Percentiles rank a stretch among this genome's conserved stretches.
These are phyloP conservation scores for Theretra japonica DNA, from an alignment of 2,888 invertebrate genomes.

Conservation along the genomic window DNA sequence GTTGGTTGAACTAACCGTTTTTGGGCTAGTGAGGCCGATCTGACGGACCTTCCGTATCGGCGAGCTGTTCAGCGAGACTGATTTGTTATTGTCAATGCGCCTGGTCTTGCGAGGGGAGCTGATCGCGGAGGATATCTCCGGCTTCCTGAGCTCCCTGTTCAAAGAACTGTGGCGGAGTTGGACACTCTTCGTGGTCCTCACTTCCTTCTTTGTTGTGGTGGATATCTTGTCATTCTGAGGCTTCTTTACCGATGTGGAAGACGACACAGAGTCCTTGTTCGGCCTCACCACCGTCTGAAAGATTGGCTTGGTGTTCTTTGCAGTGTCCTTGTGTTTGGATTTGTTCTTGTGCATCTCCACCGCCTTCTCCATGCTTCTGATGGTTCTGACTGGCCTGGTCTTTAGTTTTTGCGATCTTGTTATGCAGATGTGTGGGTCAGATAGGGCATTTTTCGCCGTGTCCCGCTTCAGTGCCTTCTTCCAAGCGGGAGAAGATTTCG, in stretches of 20 bases:
- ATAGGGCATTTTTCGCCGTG: constrained; percentile 68
- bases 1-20: constrained; percentile 70
- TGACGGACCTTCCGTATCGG: constrained; percentile 80
- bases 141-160: constrained; percentile 70
- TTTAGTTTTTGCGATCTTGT: constrained; percentile 73
- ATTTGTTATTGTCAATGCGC: constrained; percentile 77
- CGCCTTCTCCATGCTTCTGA: constrained; percentile 74
- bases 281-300: constrained; percentile 77
- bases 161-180: constrained; percentile 76
- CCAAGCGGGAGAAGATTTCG: constrained; percentile 67
- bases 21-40: constrained; percentile 65
- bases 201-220: constrained; percentile 69
- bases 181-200: constrained; percentile 67
- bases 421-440: constrained; percentile 62
- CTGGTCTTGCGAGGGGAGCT: constrained; percentile 78
- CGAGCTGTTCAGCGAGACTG: constrained; percentile 77
- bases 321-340: constrained; percentile 64
- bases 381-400: constrained; percentile 69
- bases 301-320: constrained; percentile 70
- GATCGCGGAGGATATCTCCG: constrained; percentile 71
- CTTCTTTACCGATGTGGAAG: constrained; percentile 61
- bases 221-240: constrained; percentile 67
- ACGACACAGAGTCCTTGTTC: constrained; percentile 67
- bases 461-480: constrained; percentile 67
- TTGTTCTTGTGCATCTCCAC: constrained; percentile 62